phyloP scores from a whole-genome alignment of 2,888 invertebrate species.

The Argyresthia albistria region DNA sequence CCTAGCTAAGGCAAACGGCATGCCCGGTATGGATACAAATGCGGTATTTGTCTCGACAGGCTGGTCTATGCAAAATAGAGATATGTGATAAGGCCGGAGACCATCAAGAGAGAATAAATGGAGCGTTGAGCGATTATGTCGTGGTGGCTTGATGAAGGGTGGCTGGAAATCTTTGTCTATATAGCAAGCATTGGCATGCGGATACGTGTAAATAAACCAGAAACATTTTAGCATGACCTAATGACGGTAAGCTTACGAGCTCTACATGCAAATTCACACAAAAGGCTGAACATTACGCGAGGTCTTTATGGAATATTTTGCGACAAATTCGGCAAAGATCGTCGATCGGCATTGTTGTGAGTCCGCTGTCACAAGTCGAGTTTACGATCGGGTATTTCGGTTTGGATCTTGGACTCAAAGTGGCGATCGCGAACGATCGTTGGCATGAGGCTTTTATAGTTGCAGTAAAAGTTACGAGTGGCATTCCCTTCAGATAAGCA shows the following conservation, averaged over 20 bases:
- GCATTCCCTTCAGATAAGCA: slow-evolving; percentile 30
- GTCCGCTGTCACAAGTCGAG: slow-evolving; percentile 1
- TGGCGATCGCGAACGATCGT: slow-evolving; percentile 15
- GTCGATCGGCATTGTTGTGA: not conserved
- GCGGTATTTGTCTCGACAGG: no score
- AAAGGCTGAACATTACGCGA: not conserved
- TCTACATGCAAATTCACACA: not conserved
- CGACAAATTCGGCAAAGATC: not conserved
- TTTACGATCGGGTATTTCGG: slow-evolving; percentile 1
- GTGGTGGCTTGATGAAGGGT: no score
- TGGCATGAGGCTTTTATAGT: slow-evolving; percentile 4
- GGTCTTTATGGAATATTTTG: not conserved
- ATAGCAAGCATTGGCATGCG: no score
- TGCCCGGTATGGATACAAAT: no score
- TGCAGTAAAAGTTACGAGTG: slow-evolving; percentile 17
- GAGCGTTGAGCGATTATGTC: no score
- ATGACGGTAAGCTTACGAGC: not conserved
- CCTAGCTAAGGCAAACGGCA: not conserved
- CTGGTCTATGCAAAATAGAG: no score
- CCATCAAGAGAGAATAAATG: no score
- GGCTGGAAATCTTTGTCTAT: no score
- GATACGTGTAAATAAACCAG: no score
- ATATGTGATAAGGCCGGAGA: no score
- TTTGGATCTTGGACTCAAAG: not conserved
- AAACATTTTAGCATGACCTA: not conserved